Evolutionary conservation across 2,797 vertebrate genomes (phyloP), one percentile per base, ranked within the genome.

Genomic region (Emys orbicularis): DNA sequence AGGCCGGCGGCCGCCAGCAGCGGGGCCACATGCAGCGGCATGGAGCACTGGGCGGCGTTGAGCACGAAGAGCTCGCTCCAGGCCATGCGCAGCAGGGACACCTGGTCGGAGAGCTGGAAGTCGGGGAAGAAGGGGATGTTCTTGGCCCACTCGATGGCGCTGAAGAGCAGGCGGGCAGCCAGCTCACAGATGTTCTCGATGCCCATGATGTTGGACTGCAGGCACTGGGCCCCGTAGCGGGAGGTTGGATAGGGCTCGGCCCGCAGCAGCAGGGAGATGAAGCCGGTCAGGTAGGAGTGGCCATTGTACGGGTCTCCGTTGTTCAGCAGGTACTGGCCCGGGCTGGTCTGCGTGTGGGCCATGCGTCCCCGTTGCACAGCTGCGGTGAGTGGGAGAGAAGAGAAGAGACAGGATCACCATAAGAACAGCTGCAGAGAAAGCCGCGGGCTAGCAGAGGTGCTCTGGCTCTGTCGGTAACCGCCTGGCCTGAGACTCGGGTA

Each of bases 181-280:
- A 99, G 96, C 97, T 99, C 99, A 5, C 99, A 99, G 97, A 99
- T 99, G 99, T 99, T 99, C 98, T 99, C 99, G 97, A 99, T 99
- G 97, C 99, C 99, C 99, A 99, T 99, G 98, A 99, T 99, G 98
- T 99, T 99, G 97, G 99, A 99, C 97, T 99, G 99, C 98, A 99
- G 99, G 98, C 99, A 99, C 97, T 99, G 99, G 47, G 99, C 97
- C 1, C 99, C 98, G 34, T 99, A 99, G 93, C 99, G 98, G 2
- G 99, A 99, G 0, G 99, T 98, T 1, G 99, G 99, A 97, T 99
- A 99, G 0, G 99, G 99, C 91, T 99, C 99, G 0, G 99, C 99
- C 0, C 99, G 98, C 86, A 99, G 98, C 82, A 99, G 96, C 95
- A 99, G 97, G 1, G 99, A 99, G 83, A 99, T 99, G 98, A 99